Conservation (phyloP, 1,140 invertebrate species). For the Trichoplusia ni region DNA sequence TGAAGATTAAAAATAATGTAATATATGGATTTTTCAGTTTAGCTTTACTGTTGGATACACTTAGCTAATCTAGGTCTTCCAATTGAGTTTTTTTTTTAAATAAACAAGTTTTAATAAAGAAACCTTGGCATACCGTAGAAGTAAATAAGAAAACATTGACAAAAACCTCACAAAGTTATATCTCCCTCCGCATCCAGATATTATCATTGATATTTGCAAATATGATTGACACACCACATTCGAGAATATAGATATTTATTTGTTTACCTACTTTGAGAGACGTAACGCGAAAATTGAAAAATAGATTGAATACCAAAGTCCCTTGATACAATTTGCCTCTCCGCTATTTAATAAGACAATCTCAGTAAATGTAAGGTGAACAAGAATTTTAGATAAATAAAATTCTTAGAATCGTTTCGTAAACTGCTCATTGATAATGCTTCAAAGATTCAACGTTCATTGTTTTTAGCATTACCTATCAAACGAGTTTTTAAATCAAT, state of each 20-base stretch:
- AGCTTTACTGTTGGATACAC: too few relatives aligned
- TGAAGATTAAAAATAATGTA: constrained; percentile 9
- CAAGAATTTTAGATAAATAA: constrained; percentile 1
- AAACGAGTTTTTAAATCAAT: background rate
- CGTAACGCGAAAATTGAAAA: constrained; percentile 36
- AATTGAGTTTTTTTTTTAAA: too few relatives aligned
- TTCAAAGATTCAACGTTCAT: background rate
- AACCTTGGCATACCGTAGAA: too few relatives aligned
- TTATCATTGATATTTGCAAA: background rate
- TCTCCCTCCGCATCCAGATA: background rate
- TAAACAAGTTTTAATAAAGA: too few relatives aligned
- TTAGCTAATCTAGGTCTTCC: too few relatives aligned
- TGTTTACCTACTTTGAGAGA: constrained; percentile 20
- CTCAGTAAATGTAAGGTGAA: background rate
- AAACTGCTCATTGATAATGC: background rate
- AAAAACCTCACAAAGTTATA: background rate
- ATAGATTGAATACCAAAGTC: constrained; percentile 38
- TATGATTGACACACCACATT: background rate
- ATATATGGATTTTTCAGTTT: background rate
- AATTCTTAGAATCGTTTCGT: background rate
- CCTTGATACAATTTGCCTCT: constrained; percentile 29
- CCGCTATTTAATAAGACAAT: constrained; percentile 32
- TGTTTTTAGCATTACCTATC: background rate
- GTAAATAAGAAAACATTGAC: too few relatives aligned
- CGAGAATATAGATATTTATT: constrained; percentile 13